Conservation (phyloP, 92 coral and sea anemone species). For the Siderastrea radians region DNA sequence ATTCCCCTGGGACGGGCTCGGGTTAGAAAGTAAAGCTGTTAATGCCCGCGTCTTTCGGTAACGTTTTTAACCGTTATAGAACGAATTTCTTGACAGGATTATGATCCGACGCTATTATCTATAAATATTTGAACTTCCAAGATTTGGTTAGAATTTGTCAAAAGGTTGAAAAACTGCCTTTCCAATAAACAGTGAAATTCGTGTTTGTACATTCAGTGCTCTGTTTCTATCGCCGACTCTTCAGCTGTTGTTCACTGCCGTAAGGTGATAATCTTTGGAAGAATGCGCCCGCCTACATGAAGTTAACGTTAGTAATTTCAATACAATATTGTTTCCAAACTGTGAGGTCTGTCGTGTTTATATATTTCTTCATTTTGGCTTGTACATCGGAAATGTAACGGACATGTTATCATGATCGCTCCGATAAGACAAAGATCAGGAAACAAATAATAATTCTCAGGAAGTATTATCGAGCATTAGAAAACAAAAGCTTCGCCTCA, state of each 20-base stretch:
- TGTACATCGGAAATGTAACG: conserved; percentile 7
- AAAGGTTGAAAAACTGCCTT: neutral
- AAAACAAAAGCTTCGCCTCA: neutral
- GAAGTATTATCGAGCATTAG: conserved; percentile 5
- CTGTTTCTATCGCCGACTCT: neutral
- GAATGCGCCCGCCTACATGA: neutral
- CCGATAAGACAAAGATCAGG: neutral
- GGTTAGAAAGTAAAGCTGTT: neutral
- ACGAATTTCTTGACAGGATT: conserved; percentile 31
- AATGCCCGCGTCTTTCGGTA: neutral
- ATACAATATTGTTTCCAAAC: neutral
- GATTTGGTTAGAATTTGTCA: neutral
- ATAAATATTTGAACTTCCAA: conserved; percentile 24
- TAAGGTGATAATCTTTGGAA: neutral
- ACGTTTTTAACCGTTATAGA: neutral
- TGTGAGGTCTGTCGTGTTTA: conserved; percentile 13
- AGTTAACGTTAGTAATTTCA: neutral
- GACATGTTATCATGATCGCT: conserved; percentile 1
- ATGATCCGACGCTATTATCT: conserved; percentile 2
- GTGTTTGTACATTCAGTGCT: neutral
- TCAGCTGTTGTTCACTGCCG: no score
- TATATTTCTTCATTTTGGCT: neutral
- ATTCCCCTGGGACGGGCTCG: neutral
- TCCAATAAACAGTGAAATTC: neutral
- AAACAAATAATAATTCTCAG: conserved; percentile 3